These are phyloP conservation scores for Calliphora vomitoria DNA, from an alignment of 2,888 invertebrate genomes.

Conservation along the genomic window DNA sequence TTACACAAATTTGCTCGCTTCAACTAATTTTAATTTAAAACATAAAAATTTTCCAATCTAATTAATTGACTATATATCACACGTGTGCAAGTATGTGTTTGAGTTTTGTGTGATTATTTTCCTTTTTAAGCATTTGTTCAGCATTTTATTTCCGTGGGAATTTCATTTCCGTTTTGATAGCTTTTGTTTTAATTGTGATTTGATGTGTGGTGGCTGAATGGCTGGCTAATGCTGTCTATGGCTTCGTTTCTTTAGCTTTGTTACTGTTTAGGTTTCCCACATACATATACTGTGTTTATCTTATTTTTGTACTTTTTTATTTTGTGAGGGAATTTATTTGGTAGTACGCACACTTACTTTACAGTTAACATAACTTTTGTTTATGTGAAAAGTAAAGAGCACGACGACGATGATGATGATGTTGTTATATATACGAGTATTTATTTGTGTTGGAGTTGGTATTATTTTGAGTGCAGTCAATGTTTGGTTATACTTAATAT, in stretches of 20 bases:
- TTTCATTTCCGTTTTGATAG: constrained; percentile 68
- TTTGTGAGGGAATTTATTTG: constrained; percentile 33
- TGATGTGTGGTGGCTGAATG: constrained; percentile 56
- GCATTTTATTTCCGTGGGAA: constrained; percentile 63
- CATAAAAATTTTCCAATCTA: not conserved
- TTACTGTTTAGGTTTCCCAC: constrained; percentile 25
- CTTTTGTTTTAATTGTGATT: constrained; percentile 67
- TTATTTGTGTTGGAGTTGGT: constrained; percentile 4
- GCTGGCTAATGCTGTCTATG: constrained; percentile 46
- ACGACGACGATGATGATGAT: constrained; percentile 33
- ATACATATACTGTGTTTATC: constrained; percentile 33
- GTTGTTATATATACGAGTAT: constrained; percentile 31
- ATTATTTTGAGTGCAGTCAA: constrained; percentile 33
- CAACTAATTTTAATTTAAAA: no score
- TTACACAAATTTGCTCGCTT: no score
- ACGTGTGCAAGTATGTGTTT: not conserved
- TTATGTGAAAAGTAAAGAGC: constrained; percentile 36
- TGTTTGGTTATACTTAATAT: constrained; percentile 46
- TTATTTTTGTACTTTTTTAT: constrained; percentile 5
- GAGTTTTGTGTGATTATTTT: constrained; percentile 13
- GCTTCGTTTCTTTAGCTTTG: constrained; percentile 25
- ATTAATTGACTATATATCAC: not conserved
- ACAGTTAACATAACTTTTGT: constrained; percentile 47
- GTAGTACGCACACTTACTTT: constrained; percentile 22
- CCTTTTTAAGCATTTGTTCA: not conserved